These are phyloP conservation scores for Tapera naevia DNA, from an alignment of 2,797 vertebrate genomes.

Conservation along the genomic window DNA sequence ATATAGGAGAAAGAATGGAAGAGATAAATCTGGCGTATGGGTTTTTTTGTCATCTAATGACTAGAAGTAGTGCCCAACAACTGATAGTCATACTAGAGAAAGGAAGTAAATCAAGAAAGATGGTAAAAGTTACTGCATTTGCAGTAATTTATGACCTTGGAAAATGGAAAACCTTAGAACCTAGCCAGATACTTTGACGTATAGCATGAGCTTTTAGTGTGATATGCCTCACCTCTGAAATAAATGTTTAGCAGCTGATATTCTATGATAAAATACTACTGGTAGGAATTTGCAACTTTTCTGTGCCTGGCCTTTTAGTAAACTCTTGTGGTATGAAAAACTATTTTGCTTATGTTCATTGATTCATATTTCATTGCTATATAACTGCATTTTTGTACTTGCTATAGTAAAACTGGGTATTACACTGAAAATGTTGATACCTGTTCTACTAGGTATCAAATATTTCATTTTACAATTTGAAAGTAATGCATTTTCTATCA, in stretches of 20 bases:
- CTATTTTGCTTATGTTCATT: neutral
- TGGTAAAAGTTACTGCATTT: constrained; percentile 6
- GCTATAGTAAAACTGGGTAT: neutral
- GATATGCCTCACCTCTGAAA: neutral
- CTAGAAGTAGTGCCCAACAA: neutral
- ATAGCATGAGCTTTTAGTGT: neutral
- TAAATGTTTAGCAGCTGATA: neutral
- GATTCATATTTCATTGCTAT: neutral
- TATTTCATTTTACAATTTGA: neutral
- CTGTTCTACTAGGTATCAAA: neutral
- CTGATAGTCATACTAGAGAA: neutral
- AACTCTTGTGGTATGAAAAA: neutral
- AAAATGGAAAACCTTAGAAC: constrained; percentile 41
- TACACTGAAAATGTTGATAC: neutral
- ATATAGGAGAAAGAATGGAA: neutral
- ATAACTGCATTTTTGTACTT: neutral
- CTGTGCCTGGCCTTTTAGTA: neutral
- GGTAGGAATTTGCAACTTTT: neutral
- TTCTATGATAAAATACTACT: neutral
- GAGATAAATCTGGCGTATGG: neutral
- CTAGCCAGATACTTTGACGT: neutral
- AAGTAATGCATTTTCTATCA: neutral
- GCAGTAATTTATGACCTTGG: constrained; percentile 6
- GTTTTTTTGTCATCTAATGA: neutral
- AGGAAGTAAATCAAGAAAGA: constrained; percentile 9